Base-by-base conservation (phyloP, 2,797 vertebrate species). In the Clarias pachynema region DNA sequence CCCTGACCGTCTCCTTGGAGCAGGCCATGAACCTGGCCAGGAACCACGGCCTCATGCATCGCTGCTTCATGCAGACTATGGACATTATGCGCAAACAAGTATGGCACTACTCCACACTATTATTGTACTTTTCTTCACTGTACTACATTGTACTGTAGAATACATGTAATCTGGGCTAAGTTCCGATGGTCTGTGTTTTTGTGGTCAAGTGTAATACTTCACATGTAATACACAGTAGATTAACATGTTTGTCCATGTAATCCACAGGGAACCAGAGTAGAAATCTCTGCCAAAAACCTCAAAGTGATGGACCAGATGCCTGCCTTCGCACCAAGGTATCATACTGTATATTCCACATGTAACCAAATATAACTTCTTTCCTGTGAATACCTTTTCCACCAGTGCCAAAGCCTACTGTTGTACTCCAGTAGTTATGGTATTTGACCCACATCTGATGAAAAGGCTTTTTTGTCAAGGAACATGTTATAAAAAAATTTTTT, bases 61-160 rank as follows among this genome's bases (percentile, higher is more conserved):
- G 97, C 89, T 99, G 98, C 70, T 96, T 98, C 91, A 99, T 99
- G 98, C 98, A 99, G 91, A 97, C 98, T 31, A 97, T 97, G 84
- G 98, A 99, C 92, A 97, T 99, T 88, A 99, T 99, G 98, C 94
- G 98, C 31, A 99, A 99, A 94, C 98, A 99, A 94, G 98, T 99
- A 69, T 85, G 92, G 63, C 0, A 44, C 34, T 2, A 66, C 4
- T 34, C 20, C 56, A 26, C 3, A 68, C 37, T n/a, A 31, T 20
- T 34, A 12, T 70, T 40, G 37, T 40, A 40, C 12, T 40, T 7
- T 4, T 16, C 5, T 56, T 72, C 31, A 9, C 15, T 37, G 15
- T 24, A 34, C 60, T 18, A 44, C 18, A 1, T 24, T 73, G 26
- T 63, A 63, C 31, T 72, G 4, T 70, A 53, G 1, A 16, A 15